These are phyloP conservation scores for Plutomurus gul DNA, from an alignment of 1,140 invertebrate species.

Conservation along the genomic window DNA sequence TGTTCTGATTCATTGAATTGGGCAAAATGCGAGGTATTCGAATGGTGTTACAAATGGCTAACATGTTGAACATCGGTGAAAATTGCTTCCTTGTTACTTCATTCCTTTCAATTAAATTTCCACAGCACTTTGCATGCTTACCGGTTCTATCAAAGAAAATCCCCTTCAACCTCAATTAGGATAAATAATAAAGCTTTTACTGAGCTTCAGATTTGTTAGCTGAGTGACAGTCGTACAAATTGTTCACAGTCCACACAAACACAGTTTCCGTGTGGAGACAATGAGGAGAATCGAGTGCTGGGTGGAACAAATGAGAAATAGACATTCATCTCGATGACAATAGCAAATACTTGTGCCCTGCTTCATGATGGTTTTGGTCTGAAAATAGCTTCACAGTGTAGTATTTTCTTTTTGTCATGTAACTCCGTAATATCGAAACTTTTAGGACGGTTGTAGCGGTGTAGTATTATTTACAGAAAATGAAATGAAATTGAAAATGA, in stretches of 20 bases:
- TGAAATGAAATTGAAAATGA: no score
- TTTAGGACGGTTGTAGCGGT: no score
- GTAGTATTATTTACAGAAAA: no score
- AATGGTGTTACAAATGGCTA: not conserved
- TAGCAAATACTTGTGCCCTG: no score
- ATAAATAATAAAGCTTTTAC: slow-evolving; percentile 8
- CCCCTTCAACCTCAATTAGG: slow-evolving; percentile 10
- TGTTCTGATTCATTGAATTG: not conserved
- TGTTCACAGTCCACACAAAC: not conserved
- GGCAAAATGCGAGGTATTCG: not conserved
- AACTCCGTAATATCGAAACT: no score
- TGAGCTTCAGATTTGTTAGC: not conserved
- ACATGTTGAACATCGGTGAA: not conserved
- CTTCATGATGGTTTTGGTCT: no score
- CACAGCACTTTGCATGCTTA: not conserved
- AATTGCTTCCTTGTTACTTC: slow-evolving; percentile 1
- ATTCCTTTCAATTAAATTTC: not conserved
- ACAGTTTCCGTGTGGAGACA: not conserved
- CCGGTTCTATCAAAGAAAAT: not conserved
- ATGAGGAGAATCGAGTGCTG: no score
- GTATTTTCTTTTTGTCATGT: no score
- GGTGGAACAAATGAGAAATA: no score
- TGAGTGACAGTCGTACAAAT: slow-evolving; percentile 6
- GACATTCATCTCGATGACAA: no score
- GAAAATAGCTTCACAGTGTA: no score